These are phyloP conservation scores for Malurus elegans DNA, from an alignment of 2,113 vertebrate genomes.

Conservation along the genomic window DNA sequence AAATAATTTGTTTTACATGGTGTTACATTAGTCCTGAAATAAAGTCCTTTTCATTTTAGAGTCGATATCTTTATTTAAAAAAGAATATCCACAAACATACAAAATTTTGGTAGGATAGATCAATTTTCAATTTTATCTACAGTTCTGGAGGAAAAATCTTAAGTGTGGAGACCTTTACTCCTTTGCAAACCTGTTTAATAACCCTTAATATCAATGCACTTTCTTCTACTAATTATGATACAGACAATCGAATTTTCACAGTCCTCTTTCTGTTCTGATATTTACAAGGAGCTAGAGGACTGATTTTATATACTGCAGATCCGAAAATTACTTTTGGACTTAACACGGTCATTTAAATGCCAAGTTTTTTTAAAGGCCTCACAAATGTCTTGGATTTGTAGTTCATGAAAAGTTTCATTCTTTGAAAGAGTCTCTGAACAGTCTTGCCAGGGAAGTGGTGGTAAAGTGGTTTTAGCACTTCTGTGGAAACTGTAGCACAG, in stretches of 20 bases:
- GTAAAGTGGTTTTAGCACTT: conserved; percentile 55
- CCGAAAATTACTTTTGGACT: conserved; percentile 51
- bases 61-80: not conserved
- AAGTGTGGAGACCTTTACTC: not conserved
- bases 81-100: not conserved
- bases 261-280: not conserved
- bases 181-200: not conserved
- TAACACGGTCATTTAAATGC: conserved; percentile 29
- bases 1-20: not conserved
- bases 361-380: conserved; percentile 48
- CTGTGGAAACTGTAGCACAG: conserved; percentile 18
- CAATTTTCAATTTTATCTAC: not conserved
- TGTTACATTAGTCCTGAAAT: not conserved
- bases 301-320: conserved; percentile 56
- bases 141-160: not conserved
- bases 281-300: conserved; percentile 42
- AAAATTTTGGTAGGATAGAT: not conserved
- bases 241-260: conserved; percentile 7
- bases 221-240: not conserved
- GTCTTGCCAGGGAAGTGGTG: conserved; percentile 44
- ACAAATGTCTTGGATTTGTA: conserved; percentile 52
- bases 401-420: conserved; percentile 42
- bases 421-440: conserved; percentile 19
- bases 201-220: not conserved
- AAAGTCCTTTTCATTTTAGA: not conserved